Percentiles rank a stretch among this genome's conserved stretches.
Evolutionary conservation across 2,797 vertebrate genomes (phyloP).

Genomic region (Ptychobarbus kaznakovi): DNA sequence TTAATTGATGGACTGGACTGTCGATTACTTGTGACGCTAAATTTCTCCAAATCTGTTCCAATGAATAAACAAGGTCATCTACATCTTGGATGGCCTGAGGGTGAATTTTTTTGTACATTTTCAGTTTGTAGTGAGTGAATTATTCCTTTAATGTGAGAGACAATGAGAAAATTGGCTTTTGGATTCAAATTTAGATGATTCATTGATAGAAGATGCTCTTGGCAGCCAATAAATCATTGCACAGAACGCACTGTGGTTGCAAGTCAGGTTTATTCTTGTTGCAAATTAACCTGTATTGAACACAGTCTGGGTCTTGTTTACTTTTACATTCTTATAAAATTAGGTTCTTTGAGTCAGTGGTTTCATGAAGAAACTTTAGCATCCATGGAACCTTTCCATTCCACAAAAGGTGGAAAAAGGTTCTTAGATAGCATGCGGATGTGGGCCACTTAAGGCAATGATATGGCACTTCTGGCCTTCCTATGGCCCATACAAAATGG

Average conservation of each 20-base stretch:
- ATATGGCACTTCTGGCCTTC: too few relatives aligned
- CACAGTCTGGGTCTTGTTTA: background rate
- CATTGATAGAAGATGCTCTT: background rate
- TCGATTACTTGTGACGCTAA: background rate
- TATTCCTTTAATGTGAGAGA: background rate
- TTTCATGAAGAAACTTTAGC: background rate
- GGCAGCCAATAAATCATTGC: background rate
- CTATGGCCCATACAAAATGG: too few relatives aligned
- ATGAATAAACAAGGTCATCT: background rate
- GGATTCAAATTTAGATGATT: background rate
- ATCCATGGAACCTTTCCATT: background rate
- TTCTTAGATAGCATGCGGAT: background rate
- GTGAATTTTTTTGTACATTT: background rate
- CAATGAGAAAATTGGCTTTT: background rate
- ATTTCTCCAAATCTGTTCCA: background rate
- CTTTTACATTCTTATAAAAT: background rate
- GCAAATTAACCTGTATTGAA: background rate
- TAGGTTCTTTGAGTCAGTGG: background rate
- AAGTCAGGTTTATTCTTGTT: background rate
- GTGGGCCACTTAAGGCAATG: too few relatives aligned
- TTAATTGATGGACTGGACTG: background rate
- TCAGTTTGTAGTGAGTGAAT: background rate
- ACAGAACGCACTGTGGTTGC: background rate
- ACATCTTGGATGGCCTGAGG: background rate
- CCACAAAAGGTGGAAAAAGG: background rate